Evolutionary conservation across 2,888 invertebrate genomes (phyloP), one percentile per base, ranked within the genome.

Genomic region (Steromphala cineraria): DNA sequence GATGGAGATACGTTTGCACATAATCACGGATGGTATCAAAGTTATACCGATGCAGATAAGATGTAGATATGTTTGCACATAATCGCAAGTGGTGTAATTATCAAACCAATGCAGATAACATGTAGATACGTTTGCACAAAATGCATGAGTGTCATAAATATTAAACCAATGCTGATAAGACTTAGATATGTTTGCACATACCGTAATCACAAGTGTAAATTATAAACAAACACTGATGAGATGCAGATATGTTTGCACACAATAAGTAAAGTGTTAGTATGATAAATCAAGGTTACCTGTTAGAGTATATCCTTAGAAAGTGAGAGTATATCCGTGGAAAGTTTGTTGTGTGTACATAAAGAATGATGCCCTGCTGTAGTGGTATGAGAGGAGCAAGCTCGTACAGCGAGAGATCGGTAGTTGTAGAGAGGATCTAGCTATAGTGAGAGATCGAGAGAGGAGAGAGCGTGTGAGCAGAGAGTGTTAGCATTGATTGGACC

Each of bases 401-500:
- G n/a, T n/a, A n/a, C n/a, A n/a, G n/a, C n/a, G n/a, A n/a, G n/a
- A n/a, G n/a, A n/a, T n/a, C 56, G 19, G 10, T 46, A 46, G 46
- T 46, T 46, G 46, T 46, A 10, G 46, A 46, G 46, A 10, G 46
- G 13, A 15, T 24, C 28, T 62, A 15, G n/a, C 28, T 62, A 28
- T 28, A 24, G 62, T 62, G 24, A 62, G 62, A 28, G 21, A 36
- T 13, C 10, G 19, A 71, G 71, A 31, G 71, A 36, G 19, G 31
- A 31, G 71, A 71, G 40, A 71, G 71, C 36, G n/a, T 71, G 36
- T 31, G n/a, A 19, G 31, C 71, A 36, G 40, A 10, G 71, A 31
- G 31, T 40, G 40, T n/a, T 31, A 71, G 71, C 31, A 71, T 71
- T 71, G 71, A 71, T 71, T 71, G 71, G 71, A 10, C 28, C 40